Evolutionary conservation across 2,113 vertebrate species (phyloP), one percentile per base, ranked within the genome.

Genomic region (Xenopus borealis): DNA sequence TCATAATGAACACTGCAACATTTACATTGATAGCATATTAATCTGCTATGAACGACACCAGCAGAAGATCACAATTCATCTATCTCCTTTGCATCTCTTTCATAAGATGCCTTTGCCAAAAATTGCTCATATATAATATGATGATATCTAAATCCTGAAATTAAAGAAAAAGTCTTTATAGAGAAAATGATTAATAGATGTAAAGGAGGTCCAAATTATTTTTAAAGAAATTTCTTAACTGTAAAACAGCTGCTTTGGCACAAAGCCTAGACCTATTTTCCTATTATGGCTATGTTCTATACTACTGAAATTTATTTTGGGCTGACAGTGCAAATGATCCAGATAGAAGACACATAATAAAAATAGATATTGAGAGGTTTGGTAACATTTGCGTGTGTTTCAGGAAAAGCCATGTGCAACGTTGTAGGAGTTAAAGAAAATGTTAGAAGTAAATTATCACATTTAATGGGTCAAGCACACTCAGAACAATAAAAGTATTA

Each of bases 201-300:
- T 63, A 53, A 70, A 64, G 53, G 16, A 64, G 66, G 10, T 62
- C 62, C 18, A 77, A 63, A 57, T 76, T 23, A 46, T 77, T 45
- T 40, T 57, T 62, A 57, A 57, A 69, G 33, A n/a, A 69, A 63
- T 53, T 27, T 63, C 27, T 33, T 52, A 64, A 70, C 74, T 64
- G 47, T 77, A 77, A 77, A 70, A 77, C 74, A 77, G 59, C 74
- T 77, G 74, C 45, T 66, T 63, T 77, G 74, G 74, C 74, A 64
- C 14, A 30, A 11, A 63, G 59, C 74, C 66, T 70, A 63, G 44
- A n/a, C 16, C 52, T 73, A 12, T 69, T 53, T 55, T 14, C 12
- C 58, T 64, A 27, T 76, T 10, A 63, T 53, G 16, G 46, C 55
- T 64, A 40, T 62, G 23, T 59, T 70, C 61, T 53, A 45, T 44